Conservation (phyloP, 2,888 invertebrate genomes). For the Thelaira solivaga region DNA sequence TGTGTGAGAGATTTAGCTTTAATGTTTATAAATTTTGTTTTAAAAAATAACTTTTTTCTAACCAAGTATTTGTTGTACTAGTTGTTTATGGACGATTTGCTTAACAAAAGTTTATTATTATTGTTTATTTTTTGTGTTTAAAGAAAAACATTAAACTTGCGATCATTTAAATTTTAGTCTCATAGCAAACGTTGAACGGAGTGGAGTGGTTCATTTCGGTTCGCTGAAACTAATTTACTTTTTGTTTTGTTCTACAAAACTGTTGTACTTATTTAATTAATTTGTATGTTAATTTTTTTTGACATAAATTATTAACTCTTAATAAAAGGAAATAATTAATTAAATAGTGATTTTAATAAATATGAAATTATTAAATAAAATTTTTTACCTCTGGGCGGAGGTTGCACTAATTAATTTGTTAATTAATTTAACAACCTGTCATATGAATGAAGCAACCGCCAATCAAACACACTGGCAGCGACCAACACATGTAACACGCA, state of each 20-base stretch:
- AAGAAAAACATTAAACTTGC: constrained; percentile 34
- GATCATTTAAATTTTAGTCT: constrained; percentile 48
- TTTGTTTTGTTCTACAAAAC: neutral
- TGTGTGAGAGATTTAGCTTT: constrained; percentile 12
- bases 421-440: constrained; percentile 24
- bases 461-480: constrained; percentile 49
- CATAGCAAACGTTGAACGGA: constrained; percentile 36
- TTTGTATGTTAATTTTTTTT: no score
- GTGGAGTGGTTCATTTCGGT: constrained; percentile 38
- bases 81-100: neutral
- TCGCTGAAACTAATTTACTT: neutral
- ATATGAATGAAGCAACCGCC: constrained; percentile 39
- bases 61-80: constrained; percentile 1
- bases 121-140: no score
- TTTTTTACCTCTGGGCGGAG: constrained; percentile 10
- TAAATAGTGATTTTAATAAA: constrained; percentile 10
- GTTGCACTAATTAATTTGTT: constrained; percentile 30
- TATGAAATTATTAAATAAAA: constrained; percentile 42
- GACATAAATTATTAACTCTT: no score
- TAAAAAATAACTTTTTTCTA: constrained; percentile 10
- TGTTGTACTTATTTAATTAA: no score
- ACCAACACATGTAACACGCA: constrained; percentile 41
- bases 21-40: neutral
- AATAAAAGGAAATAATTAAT: neutral
- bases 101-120: constrained; percentile 8